Evolutionary conservation across 2,888 invertebrate species (phyloP), one percentile per base, ranked within the genome.

Genomic region (Mythimna pallens): DNA sequence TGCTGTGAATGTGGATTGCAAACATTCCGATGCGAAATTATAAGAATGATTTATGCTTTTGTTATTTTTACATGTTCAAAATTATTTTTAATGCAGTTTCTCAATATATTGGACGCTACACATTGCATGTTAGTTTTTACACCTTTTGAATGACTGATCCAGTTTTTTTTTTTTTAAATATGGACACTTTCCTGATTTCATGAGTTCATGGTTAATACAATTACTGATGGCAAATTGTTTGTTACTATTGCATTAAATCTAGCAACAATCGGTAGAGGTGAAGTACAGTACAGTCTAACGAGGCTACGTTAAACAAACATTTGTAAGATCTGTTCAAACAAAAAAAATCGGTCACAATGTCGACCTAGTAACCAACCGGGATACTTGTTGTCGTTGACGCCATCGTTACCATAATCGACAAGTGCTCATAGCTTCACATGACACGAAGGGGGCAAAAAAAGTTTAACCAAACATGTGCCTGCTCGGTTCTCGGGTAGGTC

Each of bases 331-430:
- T 84, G 57, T 70, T 55, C 54, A 81, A 76, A 81, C 58, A 69
- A 5, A 75, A 69, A 36, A 82, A 55, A 50, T 14, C 61, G 34
- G 36, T 34, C 50, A 47, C 50, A 64, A 55, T 58, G 54, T 10
- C 61, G 70, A 70, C 81, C 67, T 76, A 81, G 67, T 77, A 70
- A 77, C 65, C 30, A 47, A 82, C 47, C 12, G 68, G 80, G 74
- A 65, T 63, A 66, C 43, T 40, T 30, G 58, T 64, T 62, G 64
- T 52, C 30, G 61, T 64, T 64, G 62, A 58, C 69, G 70, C 73
- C 73, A 61, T 64, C 25, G 67, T 65, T 73, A 55, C 50, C 63
- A 70, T 70, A 74, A 74, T 82, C 74, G 65, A 9, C 50, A 52
- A 50, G 50, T 20, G 10, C 25, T 43, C 65, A 58, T 59, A 54